These are phyloP conservation scores for Coturnix japonica DNA, from an alignment of 2,113 vertebrate genomes.

Conservation along the genomic window DNA sequence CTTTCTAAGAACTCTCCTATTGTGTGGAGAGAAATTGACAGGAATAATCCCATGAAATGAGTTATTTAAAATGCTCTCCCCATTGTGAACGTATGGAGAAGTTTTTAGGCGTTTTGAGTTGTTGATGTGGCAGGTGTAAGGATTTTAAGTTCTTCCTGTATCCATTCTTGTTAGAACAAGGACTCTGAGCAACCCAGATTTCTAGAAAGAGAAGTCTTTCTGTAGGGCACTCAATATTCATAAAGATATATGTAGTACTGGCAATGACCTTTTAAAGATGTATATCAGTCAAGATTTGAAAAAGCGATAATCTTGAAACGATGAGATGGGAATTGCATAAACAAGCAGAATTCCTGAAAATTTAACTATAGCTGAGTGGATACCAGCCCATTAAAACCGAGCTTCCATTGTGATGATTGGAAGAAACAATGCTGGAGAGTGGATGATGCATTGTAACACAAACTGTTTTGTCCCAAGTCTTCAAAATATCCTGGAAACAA, in stretches of 20 bases:
- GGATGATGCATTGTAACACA: background rate
- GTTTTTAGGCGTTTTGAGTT: background rate
- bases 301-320: background rate
- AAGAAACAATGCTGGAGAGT: background rate
- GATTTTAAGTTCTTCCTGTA: background rate
- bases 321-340: background rate
- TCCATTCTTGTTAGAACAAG: background rate
- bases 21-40: background rate
- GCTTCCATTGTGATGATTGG: background rate
- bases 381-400: background rate
- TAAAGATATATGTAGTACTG: background rate
- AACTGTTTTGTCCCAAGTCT: background rate
- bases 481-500: background rate
- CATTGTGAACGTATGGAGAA: background rate
- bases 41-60: background rate
- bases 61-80: background rate
- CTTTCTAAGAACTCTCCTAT: background rate
- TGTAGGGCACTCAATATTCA: background rate
- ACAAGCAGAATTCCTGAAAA: background rate
- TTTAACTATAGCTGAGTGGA: background rate
- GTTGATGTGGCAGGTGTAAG: background rate
- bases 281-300: background rate
- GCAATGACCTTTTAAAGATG: background rate
- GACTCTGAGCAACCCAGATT: accelerated
- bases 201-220: background rate